Base-by-base conservation (phyloP, 2,888 invertebrate genomes). In the Mythimna impura region DNA sequence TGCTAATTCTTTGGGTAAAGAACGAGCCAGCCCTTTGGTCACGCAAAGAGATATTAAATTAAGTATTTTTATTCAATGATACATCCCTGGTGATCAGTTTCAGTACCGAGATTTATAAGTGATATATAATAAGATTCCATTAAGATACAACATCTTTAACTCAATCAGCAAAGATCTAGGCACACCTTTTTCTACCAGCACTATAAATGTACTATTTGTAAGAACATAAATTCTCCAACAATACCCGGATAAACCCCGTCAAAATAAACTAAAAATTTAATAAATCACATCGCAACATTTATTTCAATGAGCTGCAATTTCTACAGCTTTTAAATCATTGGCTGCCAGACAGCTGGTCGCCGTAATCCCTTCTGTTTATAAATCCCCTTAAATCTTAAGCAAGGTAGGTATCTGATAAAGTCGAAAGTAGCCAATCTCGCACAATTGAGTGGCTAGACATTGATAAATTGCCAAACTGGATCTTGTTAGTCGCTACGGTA, bases 401-500 rank as follows among this genome's bases (percentile, higher is more conserved):
- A 47, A 47, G 47, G 47, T 74, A 85, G 86, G 81, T 88, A 89
- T 88, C 75, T 69, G 88, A 89, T 88, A 88, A 81, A 83, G 79
- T 84, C 71, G 85, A 83, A 84, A 87, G 87, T 83, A 78, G 78
- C 79, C 82, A 82, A 82, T 86, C 87, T 82, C 81, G 82, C 75
- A 81, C 84, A 86, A 86, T 83, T 84, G 83, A 81, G 83, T 85
- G 83, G 47, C 74, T 71, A 61, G 89, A 87, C 89, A 68, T 82
- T 84, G 88, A 89, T 88, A 88, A 86, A 89, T 89, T 78, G 77
- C 69, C 73, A 76, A 85, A 85, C 83, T 83, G 78, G 85, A 84
- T 87, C 83, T 85, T 79, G 86, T 86, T 83, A 82, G 81, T 78
- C 70, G 80, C 52, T 69, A 76, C 73, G 71, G 78, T 86, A 85